A percentile compares a stretch with the other conserved stretches of the same genome.
These are phyloP conservation scores for Penaeus monodon DNA, from an alignment of 2,888 invertebrate genomes.

Conservation along the genomic window DNA sequence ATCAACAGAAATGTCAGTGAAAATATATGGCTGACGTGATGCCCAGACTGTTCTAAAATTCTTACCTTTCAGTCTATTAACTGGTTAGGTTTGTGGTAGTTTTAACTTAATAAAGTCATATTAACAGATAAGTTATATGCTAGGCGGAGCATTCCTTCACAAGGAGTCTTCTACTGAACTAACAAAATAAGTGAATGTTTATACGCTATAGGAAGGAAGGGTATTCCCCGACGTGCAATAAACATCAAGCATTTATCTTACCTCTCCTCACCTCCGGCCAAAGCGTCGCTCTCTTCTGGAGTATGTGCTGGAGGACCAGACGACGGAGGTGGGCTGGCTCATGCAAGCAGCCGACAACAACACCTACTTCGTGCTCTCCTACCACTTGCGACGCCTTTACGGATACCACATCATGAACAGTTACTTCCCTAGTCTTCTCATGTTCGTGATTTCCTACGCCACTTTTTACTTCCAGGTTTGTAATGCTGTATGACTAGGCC, in stretches of 20 bases:
- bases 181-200: neutral
- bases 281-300: slow-evolving; percentile 55
- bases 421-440: slow-evolving; percentile 58
- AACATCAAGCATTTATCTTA: too few relatives aligned
- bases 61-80: too few relatives aligned
- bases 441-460: slow-evolving; percentile 56
- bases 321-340: slow-evolving; percentile 47
- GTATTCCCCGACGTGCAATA: too few relatives aligned
- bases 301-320: slow-evolving; percentile 53
- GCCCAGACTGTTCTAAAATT: too few relatives aligned
- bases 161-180: too few relatives aligned
- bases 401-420: slow-evolving; percentile 61
- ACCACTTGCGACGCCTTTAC: slow-evolving; percentile 58
- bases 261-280: neutral
- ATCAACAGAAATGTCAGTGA: too few relatives aligned
- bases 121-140: too few relatives aligned
- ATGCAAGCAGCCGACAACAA: slow-evolving; percentile 61
- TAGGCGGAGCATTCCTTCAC: too few relatives aligned
- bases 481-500: too few relatives aligned
- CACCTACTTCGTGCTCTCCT: slow-evolving; percentile 57
- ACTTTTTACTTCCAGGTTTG: slow-evolving; percentile 59
- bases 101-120: too few relatives aligned
- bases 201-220: neutral
- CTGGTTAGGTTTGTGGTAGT: too few relatives aligned
- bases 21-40: too few relatives aligned